Conservation (phyloP, 2,113 vertebrate genomes). For the Ginglymostoma cirratum region DNA sequence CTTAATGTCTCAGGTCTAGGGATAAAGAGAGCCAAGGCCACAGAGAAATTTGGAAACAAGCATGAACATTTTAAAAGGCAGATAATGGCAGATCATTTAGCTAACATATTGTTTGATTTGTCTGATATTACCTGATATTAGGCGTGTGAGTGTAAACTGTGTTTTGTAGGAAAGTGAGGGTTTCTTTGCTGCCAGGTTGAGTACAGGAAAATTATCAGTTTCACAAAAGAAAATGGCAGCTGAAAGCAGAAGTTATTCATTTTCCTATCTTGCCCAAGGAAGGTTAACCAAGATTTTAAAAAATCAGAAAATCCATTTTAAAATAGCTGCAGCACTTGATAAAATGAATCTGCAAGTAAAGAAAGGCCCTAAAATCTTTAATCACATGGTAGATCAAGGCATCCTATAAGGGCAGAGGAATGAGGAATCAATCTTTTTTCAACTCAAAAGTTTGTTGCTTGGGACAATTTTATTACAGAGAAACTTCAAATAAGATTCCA, state of each 20-base stretch:
- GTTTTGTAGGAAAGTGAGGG: not conserved
- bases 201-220: not conserved
- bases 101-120: too few relatives aligned
- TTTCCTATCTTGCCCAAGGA: not conserved
- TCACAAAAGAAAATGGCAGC: not conserved
- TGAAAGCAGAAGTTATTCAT: not conserved
- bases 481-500: not conserved
- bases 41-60: not conserved
- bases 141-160: not conserved
- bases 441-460: not conserved
- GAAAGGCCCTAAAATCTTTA: not conserved
- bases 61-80: not conserved
- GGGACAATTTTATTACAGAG: not conserved
- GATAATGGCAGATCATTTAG: not conserved
- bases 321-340: not conserved
- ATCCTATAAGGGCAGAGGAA: not conserved
- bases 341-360: not conserved
- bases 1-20: not conserved
- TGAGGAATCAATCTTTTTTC: not conserved
- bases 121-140: not conserved
- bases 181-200: not conserved
- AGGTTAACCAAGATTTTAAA: not conserved
- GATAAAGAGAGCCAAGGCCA: not conserved
- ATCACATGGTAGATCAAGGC: not conserved
- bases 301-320: not conserved